Base-by-base conservation (phyloP, 2,113 vertebrate genomes). In the Mesembrinibis cayennensis region DNA sequence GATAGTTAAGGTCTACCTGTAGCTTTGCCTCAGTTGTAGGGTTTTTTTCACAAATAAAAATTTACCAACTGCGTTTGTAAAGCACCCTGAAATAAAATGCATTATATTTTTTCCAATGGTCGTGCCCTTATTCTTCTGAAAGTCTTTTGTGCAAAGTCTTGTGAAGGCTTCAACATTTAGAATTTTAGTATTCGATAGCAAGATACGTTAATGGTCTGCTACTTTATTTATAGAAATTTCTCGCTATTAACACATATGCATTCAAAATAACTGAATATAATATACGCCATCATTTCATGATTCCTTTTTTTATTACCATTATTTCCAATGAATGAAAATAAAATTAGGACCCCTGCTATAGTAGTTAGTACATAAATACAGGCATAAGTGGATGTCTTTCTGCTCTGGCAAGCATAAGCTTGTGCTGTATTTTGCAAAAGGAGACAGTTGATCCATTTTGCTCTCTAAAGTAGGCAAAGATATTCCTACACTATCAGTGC, bases 71-170 rank as follows among this genome's bases (percentile, higher is more conserved):
- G 36, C 22, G 4, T 34, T 77, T 58, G 22, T 50, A 63, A 89
- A 77, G 32, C 44, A 38, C n/a, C 12, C 32, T 65, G 36, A 69
- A 69, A 69, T 17, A 27, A 63, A 72, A 62, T 7, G 0, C 0
- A 3, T 44, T 34, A 1, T 17, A 3, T 58, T 53, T 66, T 69
- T 49, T 20, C 12, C 18, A 76, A 6, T 0, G 2, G 7, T 15
- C 52, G 16, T 74, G 36, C 29, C 23, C 11, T 84, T 61, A 47
- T 62, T 71, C 30, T 86, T 65, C 47, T 77, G 38, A 26, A 83
- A 52, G 21, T 30, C 4, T 45, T 65, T 27, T 50, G 13, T 19
- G 18, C 29, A 44, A 91, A 44, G 30, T 38, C 49, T 91, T 47
- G 16, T 44, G 26, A 76, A 73, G 52, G 7, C 19, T 77, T 82